Evolutionary conservation across 2,888 invertebrate genomes (phyloP).

Genomic region (Amitus sp.): DNA sequence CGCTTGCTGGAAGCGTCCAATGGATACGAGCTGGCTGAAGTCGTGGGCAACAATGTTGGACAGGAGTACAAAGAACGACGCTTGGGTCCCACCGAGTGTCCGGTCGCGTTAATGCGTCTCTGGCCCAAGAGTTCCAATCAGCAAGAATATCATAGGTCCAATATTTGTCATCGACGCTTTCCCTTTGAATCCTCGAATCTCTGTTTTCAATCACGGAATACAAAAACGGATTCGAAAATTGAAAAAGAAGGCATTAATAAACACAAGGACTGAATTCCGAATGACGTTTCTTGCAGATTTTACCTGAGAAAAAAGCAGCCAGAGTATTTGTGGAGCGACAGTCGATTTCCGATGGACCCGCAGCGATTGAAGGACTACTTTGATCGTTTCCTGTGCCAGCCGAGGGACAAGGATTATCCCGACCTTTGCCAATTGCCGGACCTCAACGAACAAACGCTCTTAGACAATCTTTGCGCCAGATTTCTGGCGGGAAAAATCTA

Average conservation of each 20-base stretch:
- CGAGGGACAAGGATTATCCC: slow-evolving; percentile 92
- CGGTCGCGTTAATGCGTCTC: slow-evolving; percentile 83
- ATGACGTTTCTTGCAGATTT: too few relatives aligned
- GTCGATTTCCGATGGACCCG: slow-evolving; percentile 84
- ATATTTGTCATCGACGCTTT: too few relatives aligned
- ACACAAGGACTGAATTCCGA: too few relatives aligned
- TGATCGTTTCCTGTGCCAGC: slow-evolving; percentile 89
- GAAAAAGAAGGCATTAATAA: too few relatives aligned
- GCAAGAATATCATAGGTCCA: slow-evolving; percentile 67
- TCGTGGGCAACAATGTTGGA: slow-evolving; percentile 85
- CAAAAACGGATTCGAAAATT: too few relatives aligned
- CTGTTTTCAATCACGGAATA: too few relatives aligned
- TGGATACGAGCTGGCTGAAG: slow-evolving; percentile 87
- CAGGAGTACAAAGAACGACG: slow-evolving; percentile 93
- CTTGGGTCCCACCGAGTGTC: slow-evolving; percentile 82
- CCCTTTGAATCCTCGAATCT: too few relatives aligned
- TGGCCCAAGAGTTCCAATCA: slow-evolving; percentile 77
- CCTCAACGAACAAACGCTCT: slow-evolving; percentile 90
- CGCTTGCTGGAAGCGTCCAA: slow-evolving; percentile 69
- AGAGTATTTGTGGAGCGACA: slow-evolving; percentile 87
- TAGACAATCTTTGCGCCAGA: slow-evolving; percentile 89
- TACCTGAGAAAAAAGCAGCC: slow-evolving; percentile 88
- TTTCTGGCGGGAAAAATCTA: slow-evolving; percentile 94
- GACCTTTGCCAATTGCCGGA: slow-evolving; percentile 96
- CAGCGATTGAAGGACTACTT: slow-evolving; percentile 94